Evolutionary conservation across 2,797 vertebrate species (phyloP), one percentile per base, ranked within the genome.

Genomic region (Philypnodon macrostomus): DNA sequence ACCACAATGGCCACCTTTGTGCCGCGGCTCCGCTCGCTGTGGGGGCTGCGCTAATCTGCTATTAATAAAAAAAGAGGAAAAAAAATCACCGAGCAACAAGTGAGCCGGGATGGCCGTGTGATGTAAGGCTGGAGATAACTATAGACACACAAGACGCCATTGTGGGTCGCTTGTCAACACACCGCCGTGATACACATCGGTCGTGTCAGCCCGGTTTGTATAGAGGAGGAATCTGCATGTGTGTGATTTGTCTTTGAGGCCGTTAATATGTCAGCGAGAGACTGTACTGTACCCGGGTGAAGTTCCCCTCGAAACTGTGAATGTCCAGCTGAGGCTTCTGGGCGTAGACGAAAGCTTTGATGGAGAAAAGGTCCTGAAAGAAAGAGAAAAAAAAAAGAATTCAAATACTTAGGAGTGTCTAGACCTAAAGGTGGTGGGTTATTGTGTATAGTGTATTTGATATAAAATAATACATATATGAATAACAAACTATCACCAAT

Each of bases 221-320:
- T 15, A 42, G 53, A 37, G 30, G 13, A 7, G 33, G 41, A 52
- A 67, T 62, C 73, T 61, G 67, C 53, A 49, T 63, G 53, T 40
- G 68, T 67, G 65, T 65, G 11, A 41, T 67, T 44, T 39, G 29
- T 47, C 48, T 45, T 44, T 48, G 42, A 16, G 62, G 53, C 50
- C 18, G 53, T 73, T 68, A 85, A 78, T 34, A 58, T 24, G 70
- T 77, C 67, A 78, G 21, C 47, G 18, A 42, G 67, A 19, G 27
- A 67, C 56, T 34, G 92, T 89, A 70, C 58, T 44, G 92, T 89
- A 99, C 96, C 90, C 95, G 85, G 17, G 95, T 96, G 85, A 98
- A 99, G 66, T 95, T 99, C 52, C 96, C 96, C 86, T 98, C 95
- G 67, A 99, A 99, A 67, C 93, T 95, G 84, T 99, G 95, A 83